phyloP scores from a whole-genome alignment of 2,888 invertebrate species.

The Synergus japonicus region DNA sequence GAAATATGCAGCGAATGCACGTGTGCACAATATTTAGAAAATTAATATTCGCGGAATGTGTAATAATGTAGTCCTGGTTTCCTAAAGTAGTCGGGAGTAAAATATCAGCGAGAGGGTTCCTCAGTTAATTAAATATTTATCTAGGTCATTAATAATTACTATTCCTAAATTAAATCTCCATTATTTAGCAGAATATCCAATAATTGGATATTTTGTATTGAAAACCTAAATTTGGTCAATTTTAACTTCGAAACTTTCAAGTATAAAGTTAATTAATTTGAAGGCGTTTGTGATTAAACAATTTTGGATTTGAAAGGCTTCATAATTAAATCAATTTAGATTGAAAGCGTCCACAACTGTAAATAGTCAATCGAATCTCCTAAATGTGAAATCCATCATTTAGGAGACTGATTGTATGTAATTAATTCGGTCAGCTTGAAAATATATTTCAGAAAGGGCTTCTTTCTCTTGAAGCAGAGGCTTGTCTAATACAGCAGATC shows the following conservation, averaged over 20 bases:
- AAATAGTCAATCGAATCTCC: no score
- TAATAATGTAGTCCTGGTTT: conserved; percentile 12
- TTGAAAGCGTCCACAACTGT: no score
- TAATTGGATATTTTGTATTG: neutral
- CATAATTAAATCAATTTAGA: no score
- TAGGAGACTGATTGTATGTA: neutral
- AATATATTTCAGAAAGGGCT: conserved; percentile 11
- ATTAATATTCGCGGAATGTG: conserved; percentile 11
- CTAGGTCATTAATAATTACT: neutral
- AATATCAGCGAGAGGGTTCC: neutral
- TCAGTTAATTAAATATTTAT: neutral
- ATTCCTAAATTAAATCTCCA: neutral
- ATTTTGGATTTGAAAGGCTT: no score
- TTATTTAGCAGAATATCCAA: neutral
- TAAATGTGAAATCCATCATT: neutral
- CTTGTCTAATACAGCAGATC: conserved; percentile 16
- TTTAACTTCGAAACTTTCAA: neutral
- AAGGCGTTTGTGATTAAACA: no score
- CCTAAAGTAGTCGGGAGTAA: conserved; percentile 3
- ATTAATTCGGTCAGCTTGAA: conserved; percentile 13
- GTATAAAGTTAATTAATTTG: neutral
- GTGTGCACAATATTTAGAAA: conserved; percentile 40
- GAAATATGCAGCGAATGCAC: conserved; percentile 36
- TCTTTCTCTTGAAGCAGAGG: conserved; percentile 1
- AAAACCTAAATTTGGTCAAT: neutral